Conservation (phyloP, 2,888 invertebrate species). For the Erebia epiphron region DNA sequence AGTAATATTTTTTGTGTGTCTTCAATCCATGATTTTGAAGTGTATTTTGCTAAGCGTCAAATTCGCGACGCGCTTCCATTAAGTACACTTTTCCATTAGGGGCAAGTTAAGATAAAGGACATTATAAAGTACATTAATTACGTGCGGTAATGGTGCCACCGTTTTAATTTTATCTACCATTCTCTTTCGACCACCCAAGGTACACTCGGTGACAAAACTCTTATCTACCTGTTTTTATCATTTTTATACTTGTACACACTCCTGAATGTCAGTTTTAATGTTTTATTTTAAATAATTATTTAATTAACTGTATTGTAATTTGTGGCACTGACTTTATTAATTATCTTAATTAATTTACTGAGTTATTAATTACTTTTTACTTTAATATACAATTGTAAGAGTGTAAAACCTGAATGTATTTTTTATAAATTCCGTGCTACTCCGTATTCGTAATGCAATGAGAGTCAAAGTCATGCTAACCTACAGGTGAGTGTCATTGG, state of each 20-base stretch:
- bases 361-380: too few species aligned
- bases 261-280: neutral
- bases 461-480: too few species aligned
- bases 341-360: too few species aligned
- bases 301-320: too few species aligned
- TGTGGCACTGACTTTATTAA: too few species aligned
- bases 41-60: conserved; percentile 20
- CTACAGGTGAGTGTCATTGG: too few species aligned
- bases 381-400: too few species aligned
- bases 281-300: neutral
- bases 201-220: conserved; percentile 18
- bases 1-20: neutral
- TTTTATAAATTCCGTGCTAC: too few species aligned
- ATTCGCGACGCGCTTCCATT: conserved; percentile 12
- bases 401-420: too few species aligned
- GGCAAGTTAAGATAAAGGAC: conserved; percentile 23
- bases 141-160: conserved; percentile 28
- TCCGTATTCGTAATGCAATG: too few species aligned
- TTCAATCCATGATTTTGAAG: conserved; percentile 13
- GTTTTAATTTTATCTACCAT: conserved; percentile 30
- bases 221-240: neutral
- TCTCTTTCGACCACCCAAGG: conserved; percentile 33
- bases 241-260: neutral
- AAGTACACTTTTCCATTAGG: conserved; percentile 23
- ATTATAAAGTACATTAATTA: conserved; percentile 35